Percentiles rank a stretch among this genome's conserved stretches.
Evolutionary conservation across 2,888 invertebrate genomes (phyloP).

Genomic region (Sthenelais limicola): DNA sequence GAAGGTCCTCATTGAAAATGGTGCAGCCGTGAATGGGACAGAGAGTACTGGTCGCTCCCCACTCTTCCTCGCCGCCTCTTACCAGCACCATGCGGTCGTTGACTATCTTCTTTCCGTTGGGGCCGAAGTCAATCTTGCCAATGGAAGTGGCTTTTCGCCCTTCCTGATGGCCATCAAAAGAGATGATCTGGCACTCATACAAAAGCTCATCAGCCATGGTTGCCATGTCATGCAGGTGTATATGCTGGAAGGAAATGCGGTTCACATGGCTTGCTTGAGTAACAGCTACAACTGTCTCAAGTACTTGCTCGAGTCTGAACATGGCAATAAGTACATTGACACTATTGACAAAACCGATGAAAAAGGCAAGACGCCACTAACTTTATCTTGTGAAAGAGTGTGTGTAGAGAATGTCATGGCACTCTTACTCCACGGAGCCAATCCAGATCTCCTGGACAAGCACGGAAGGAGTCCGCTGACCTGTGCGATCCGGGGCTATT

Average conservation of each 20-base stretch:
- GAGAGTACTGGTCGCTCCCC: slow-evolving; percentile 36
- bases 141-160: slow-evolving; percentile 24
- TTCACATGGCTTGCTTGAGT: slow-evolving; percentile 41
- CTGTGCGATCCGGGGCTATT: slow-evolving; percentile 27
- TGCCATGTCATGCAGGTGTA: slow-evolving; percentile 35
- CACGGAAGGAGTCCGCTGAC: slow-evolving; percentile 36
- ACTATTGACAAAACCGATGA: slow-evolving; percentile 22
- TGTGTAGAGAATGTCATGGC: slow-evolving; percentile 32
- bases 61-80: slow-evolving; percentile 27
- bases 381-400: slow-evolving; percentile 18
- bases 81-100: slow-evolving; percentile 25
- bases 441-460: slow-evolving; percentile 26
- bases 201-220: slow-evolving; percentile 22
- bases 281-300: slow-evolving; percentile 35
- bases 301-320: slow-evolving; percentile 24
- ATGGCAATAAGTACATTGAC: background rate
- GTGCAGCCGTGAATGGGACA: slow-evolving; percentile 17
- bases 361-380: slow-evolving; percentile 41
- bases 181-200: slow-evolving; percentile 22
- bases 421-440: slow-evolving; percentile 21
- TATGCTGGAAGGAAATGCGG: slow-evolving; percentile 27
- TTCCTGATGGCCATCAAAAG: slow-evolving; percentile 42
- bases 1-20: slow-evolving; percentile 25
- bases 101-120: slow-evolving; percentile 31
- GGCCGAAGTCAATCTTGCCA: slow-evolving; percentile 28